A percentile compares a stretch with the other conserved stretches of the same genome.
These are phyloP conservation scores for Lutjanus campechanus DNA, from an alignment of 2,797 vertebrate genomes.

Conservation along the genomic window DNA sequence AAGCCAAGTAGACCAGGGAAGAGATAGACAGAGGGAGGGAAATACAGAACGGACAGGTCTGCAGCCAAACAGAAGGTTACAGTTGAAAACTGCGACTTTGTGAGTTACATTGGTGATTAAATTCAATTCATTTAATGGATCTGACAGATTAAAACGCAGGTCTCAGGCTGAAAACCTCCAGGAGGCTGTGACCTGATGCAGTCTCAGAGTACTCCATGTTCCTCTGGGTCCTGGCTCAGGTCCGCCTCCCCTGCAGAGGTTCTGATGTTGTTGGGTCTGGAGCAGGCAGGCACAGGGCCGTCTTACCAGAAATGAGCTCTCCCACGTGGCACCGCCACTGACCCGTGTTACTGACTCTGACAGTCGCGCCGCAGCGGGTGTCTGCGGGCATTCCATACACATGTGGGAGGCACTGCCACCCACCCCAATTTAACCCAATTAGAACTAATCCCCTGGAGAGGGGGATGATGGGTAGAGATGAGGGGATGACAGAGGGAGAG, in stretches of 20 bases:
- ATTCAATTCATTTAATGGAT: slow-evolving; percentile 53
- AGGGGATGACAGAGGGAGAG: slow-evolving; percentile 59
- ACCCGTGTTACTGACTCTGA: slow-evolving; percentile 88
- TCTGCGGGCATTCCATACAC: slow-evolving; percentile 84
- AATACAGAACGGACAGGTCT: slow-evolving; percentile 24
- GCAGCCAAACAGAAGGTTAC: slow-evolving; percentile 10
- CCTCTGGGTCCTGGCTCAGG: slow-evolving; percentile 70
- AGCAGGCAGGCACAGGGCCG: slow-evolving; percentile 60
- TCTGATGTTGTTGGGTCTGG: slow-evolving; percentile 78
- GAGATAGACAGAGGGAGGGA: slow-evolving; percentile 25
- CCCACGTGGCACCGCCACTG: slow-evolving; percentile 83
- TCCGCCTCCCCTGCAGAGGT: slow-evolving; percentile 74
- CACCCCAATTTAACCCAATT: slow-evolving; percentile 88
- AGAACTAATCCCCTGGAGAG: slow-evolving; percentile 83
- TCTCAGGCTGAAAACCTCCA: slow-evolving; percentile 51
- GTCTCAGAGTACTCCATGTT: slow-evolving; percentile 61
- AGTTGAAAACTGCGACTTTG: slow-evolving; percentile 26
- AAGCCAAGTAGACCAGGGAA: slow-evolving; percentile 82
- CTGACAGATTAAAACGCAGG: slow-evolving; percentile 39
- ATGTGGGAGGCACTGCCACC: slow-evolving; percentile 84
- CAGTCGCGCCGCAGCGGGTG: slow-evolving; percentile 81
- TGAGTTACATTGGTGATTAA: slow-evolving; percentile 36
- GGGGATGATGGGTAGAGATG: slow-evolving; percentile 63
- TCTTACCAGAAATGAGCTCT: slow-evolving; percentile 79
- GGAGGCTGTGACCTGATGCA: slow-evolving; percentile 58